Percentiles rank a stretch among this genome's conserved stretches.
Conservation (phyloP, 2,797 vertebrate species). For the Malurus leucopterus region DNA sequence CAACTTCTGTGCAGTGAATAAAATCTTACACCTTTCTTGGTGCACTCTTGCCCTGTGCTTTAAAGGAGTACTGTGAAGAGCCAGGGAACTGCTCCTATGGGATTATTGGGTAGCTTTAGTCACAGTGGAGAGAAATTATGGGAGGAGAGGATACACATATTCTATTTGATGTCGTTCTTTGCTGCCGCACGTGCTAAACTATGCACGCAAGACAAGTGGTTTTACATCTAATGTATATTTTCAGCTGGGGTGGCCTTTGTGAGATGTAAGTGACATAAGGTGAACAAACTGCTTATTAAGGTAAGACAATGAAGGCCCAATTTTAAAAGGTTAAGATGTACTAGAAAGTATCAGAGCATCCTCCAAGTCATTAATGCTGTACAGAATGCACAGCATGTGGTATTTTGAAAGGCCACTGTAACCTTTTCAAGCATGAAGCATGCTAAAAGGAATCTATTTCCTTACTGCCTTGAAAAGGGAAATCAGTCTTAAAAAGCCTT, state of each 20-base stretch:
- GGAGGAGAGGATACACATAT: neutral
- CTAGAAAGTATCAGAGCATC: conserved; percentile 71
- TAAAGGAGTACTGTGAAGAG: neutral
- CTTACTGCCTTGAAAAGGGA: conserved; percentile 62
- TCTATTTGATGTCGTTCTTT: neutral
- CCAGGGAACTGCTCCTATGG: neutral
- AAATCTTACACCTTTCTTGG: neutral
- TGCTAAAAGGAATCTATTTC: conserved; percentile 74
- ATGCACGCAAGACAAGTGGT: neutral
- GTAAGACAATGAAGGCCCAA: conserved; percentile 75
- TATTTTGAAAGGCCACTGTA: conserved; percentile 82
- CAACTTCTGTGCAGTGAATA: conserved; percentile 25
- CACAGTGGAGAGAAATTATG: neutral
- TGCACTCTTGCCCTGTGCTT: neutral
- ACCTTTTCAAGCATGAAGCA: conserved; percentile 76
- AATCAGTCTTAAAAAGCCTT: conserved; percentile 48
- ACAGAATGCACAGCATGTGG: conserved; percentile 68
- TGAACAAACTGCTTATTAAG: conserved; percentile 81
- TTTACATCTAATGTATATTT: conserved; percentile 64
- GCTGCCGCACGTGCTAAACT: neutral
- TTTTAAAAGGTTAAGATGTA: conserved; percentile 80
- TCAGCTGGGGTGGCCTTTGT: conserved; percentile 66
- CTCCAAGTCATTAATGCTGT: conserved; percentile 72
- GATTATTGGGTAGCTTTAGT: neutral
- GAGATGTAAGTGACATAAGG: conserved; percentile 68